These are phyloP conservation scores for Caenorhabditis japonica DNA, from an alignment of 2,888 invertebrate species.

Conservation along the genomic window DNA sequence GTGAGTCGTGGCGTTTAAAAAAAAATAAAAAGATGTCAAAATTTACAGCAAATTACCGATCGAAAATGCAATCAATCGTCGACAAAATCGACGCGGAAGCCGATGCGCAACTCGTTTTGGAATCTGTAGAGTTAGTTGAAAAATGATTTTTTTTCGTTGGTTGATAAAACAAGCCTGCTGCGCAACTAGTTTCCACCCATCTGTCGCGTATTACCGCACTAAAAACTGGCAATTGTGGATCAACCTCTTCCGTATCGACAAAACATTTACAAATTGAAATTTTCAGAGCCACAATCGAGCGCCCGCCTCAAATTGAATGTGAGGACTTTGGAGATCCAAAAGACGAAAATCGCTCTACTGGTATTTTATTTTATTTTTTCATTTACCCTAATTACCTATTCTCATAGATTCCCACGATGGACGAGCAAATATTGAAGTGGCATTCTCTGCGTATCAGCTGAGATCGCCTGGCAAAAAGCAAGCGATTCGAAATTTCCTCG, in stretches of 20 bases:
- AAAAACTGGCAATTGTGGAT: too few species aligned
- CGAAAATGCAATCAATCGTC: constrained; percentile 92
- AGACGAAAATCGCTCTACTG: constrained; percentile 17
- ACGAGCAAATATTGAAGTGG: constrained; percentile 12
- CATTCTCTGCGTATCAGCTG: constrained; percentile 10
- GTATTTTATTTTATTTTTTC: not conserved
- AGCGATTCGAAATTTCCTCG: constrained; percentile 27
- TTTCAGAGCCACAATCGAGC: constrained; percentile 89
- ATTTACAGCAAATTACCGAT: constrained; percentile 83
- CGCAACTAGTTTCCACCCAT: not conserved
- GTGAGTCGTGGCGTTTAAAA: not conserved
- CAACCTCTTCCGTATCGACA: too few species aligned
- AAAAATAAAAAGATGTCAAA: not conserved
- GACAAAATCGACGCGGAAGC: constrained; percentile 90
- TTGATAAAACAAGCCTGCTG: not conserved
- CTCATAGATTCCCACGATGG: constrained; percentile 30
- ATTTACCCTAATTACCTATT: not conserved
- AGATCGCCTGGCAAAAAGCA: constrained; percentile 30
- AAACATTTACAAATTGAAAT: not conserved
- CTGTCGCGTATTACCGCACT: too few species aligned
- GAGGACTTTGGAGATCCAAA: constrained; percentile 84
- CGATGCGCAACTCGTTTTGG: constrained; percentile 89
- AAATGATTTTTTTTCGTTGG: not conserved
- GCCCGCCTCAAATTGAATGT: constrained; percentile 93
- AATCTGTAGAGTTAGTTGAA: constrained; percentile 83